Evolutionary conservation across 2,888 invertebrate genomes (phyloP).

Genomic region (Trissolcus japonicus): DNA sequence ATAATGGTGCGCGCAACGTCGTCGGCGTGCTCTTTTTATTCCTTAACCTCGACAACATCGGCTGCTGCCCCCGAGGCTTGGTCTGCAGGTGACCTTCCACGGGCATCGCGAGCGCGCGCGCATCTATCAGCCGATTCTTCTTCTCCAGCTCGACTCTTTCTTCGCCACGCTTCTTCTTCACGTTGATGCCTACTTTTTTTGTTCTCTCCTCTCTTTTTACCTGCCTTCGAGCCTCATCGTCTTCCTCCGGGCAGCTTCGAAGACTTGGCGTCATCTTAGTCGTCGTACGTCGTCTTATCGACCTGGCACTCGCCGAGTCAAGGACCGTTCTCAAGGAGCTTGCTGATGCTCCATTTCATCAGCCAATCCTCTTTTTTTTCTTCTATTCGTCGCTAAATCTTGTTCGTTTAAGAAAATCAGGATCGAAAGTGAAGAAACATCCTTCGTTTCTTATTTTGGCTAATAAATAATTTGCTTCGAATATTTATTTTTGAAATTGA

Average conservation of each 20-base stretch:
- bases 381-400: neutral
- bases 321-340: conserved; percentile 76
- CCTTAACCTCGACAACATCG: conserved; percentile 56
- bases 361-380: neutral
- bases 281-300: conserved; percentile 47
- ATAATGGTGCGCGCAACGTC: conserved; percentile 57
- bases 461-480: too few relatives aligned
- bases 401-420: neutral
- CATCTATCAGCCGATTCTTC: conserved; percentile 54
- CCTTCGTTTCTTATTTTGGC: too few relatives aligned
- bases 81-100: conserved; percentile 56
- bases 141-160: conserved; percentile 36
- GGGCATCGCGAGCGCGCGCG: conserved; percentile 25
- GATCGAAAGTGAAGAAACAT: too few relatives aligned
- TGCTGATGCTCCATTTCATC: conserved; percentile 69
- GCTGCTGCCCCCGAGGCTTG: conserved; percentile 45
- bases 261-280: conserved; percentile 38
- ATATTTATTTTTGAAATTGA: too few relatives aligned
- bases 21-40: conserved; percentile 44
- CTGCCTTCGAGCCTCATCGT: conserved; percentile 31
- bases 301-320: conserved; percentile 71
- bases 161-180: conserved; percentile 45
- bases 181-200: conserved; percentile 1
- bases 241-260: conserved; percentile 23
- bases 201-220: conserved; percentile 16